Percentiles rank a stretch among this genome's conserved stretches.
These are phyloP conservation scores for Ceratina australensis DNA, from an alignment of 1,140 invertebrate genomes.

Conservation along the genomic window DNA sequence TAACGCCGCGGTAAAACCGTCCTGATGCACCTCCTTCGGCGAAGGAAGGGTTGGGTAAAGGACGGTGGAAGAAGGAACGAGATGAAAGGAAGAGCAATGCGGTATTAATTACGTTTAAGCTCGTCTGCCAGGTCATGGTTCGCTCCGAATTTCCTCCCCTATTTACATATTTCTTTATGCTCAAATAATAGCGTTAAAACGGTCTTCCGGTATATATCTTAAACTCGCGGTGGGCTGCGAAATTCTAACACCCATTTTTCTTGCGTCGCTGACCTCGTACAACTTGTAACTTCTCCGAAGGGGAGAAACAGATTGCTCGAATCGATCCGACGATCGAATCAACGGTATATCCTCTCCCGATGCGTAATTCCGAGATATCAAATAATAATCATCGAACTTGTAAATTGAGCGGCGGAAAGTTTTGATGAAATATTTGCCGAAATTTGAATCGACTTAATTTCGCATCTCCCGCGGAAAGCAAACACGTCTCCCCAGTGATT, in stretches of 20 bases:
- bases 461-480: no score
- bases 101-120: slow-evolving; percentile 48
- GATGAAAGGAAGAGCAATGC: slow-evolving; percentile 33
- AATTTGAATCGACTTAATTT: no score
- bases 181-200: slow-evolving; percentile 4
- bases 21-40: slow-evolving; percentile 47
- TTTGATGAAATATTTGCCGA: no score
- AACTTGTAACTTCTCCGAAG: no score
- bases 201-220: slow-evolving; percentile 12
- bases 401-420: no score
- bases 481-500: neutral
- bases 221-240: neutral
- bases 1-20: slow-evolving; percentile 57
- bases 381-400: no score
- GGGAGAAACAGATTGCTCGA: no score
- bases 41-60: slow-evolving; percentile 11
- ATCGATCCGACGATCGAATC: no score
- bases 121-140: slow-evolving; percentile 19
- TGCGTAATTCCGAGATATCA: no score
- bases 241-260: neutral
- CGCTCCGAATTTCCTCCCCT: slow-evolving; percentile 25
- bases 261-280: no score
- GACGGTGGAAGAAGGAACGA: neutral
- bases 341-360: no score
- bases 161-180: slow-evolving; percentile 41